phyloP scores from a whole-genome alignment of 2,113 vertebrate genomes.

The Origma solitaria region DNA sequence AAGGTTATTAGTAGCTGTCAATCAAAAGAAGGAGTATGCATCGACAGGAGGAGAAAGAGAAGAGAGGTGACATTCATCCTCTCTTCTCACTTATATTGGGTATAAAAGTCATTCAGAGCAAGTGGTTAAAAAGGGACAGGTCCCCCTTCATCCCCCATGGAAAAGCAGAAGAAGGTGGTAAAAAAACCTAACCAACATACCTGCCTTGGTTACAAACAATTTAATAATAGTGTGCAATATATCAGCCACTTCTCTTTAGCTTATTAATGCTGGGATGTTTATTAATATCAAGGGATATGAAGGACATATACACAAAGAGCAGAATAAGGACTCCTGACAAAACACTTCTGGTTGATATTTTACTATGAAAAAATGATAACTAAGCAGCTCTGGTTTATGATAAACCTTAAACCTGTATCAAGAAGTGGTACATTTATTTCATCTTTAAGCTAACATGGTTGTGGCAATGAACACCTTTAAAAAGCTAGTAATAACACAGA shows the following conservation, averaged over 20 bases:
- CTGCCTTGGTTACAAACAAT: conserved; percentile 73
- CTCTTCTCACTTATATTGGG: conserved; percentile 75
- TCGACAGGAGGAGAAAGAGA: conserved; percentile 73
- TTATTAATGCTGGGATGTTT: conserved; percentile 64
- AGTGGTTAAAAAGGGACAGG: conserved; percentile 78
- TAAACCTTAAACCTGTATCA: background rate
- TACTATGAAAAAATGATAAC: background rate
- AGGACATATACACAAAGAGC: conserved; percentile 64
- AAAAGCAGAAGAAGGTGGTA: conserved; percentile 32
- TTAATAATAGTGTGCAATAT: conserved; percentile 71
- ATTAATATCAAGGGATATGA: conserved; percentile 67
- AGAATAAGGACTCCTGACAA: conserved; percentile 39
- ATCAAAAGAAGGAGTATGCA: conserved; percentile 80
- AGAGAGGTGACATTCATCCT: conserved; percentile 83
- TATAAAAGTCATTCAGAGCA: conserved; percentile 80
- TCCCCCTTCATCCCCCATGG: conserved; percentile 68
- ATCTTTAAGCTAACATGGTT: background rate
- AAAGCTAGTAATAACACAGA: background rate
- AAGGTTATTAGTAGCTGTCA: conserved; percentile 93
- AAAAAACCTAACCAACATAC: background rate
- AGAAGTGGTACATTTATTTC: background rate
- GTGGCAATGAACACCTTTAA: background rate
- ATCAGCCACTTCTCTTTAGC: conserved; percentile 69
- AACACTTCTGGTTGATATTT: conserved; percentile 32
- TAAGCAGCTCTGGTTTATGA: background rate